These are phyloP conservation scores for Silvanus unidentatus DNA, from an alignment of 2,888 invertebrate species.

Conservation along the genomic window DNA sequence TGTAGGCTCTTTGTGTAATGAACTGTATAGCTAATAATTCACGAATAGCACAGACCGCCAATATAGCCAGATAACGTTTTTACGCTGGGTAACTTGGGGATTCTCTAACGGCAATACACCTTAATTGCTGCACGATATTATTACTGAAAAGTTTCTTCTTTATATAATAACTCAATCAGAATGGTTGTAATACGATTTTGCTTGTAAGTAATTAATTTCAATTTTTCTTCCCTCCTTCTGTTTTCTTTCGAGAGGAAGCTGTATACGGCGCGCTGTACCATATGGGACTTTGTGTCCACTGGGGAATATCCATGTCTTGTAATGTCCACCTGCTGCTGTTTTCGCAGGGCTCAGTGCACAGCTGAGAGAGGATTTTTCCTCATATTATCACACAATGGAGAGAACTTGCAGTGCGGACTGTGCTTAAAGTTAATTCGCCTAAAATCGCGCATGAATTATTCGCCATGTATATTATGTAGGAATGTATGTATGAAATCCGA, in stretches of 20 bases:
- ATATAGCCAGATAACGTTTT: conserved; percentile 33
- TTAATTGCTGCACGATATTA: conserved; percentile 28
- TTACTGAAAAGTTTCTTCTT: no score
- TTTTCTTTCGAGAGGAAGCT: no score
- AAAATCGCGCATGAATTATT: no score
- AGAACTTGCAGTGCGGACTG: no score
- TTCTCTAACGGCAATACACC: conserved; percentile 30
- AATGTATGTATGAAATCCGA: no score
- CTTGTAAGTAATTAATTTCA: not conserved
- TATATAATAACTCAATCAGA: no score
- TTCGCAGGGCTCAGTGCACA: conserved; percentile 16
- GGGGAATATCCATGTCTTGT: conserved; percentile 4
- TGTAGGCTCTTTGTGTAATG: conserved; percentile 32
- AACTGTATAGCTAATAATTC: conserved; percentile 30
- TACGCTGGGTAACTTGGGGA: conserved; percentile 29
- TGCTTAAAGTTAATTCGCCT: no score
- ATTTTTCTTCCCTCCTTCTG: conserved; percentile 1
- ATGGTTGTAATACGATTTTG: no score
- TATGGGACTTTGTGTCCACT: conserved; percentile 1
- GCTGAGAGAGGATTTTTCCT: conserved; percentile 14
- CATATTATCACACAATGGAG: conserved; percentile 11
- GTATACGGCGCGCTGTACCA: no score
- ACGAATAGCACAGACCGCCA: conserved; percentile 27
- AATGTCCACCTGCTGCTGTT: conserved; percentile 20
- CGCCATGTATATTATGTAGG: no score